Conservation (phyloP, 2,113 vertebrate species). For the Tylochromis polylepis region DNA sequence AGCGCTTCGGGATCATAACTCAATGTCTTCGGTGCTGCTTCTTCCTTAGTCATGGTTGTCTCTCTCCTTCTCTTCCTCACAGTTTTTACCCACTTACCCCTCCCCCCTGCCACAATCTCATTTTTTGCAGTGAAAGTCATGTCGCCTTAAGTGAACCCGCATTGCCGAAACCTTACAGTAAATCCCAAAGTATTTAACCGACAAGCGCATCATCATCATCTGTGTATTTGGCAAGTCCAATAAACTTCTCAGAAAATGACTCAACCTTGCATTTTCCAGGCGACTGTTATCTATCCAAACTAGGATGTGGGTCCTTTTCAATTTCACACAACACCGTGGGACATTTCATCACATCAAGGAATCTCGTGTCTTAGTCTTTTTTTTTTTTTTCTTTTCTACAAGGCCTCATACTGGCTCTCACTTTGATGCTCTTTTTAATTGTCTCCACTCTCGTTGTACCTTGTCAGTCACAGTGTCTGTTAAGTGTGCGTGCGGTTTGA, state of each 20-base stretch:
- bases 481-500: not conserved
- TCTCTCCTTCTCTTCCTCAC: not conserved
- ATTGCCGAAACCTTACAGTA: not conserved
- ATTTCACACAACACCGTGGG: not conserved
- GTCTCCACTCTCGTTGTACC: not conserved
- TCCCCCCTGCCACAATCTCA: not conserved
- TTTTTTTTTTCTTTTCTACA: not conserved
- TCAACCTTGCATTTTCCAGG: not conserved
- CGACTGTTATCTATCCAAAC: not conserved
- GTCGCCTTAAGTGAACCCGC: not conserved
- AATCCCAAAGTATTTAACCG: not conserved
- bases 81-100: not conserved
- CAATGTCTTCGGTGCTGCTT: not conserved
- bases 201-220: not conserved
- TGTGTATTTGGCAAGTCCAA: not conserved
- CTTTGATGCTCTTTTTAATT: conserved; percentile 26
- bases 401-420: not conserved
- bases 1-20: not conserved
- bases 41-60: not conserved
- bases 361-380: not conserved
- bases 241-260: not conserved
- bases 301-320: not conserved
- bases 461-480: conserved; percentile 20
- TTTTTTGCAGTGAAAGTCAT: not conserved
- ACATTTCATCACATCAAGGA: not conserved